A percentile compares a stretch with the other conserved stretches of the same genome.
Evolutionary conservation across 2,797 vertebrate genomes (phyloP).

Genomic region (Schizopygopsis malacanthus): DNA sequence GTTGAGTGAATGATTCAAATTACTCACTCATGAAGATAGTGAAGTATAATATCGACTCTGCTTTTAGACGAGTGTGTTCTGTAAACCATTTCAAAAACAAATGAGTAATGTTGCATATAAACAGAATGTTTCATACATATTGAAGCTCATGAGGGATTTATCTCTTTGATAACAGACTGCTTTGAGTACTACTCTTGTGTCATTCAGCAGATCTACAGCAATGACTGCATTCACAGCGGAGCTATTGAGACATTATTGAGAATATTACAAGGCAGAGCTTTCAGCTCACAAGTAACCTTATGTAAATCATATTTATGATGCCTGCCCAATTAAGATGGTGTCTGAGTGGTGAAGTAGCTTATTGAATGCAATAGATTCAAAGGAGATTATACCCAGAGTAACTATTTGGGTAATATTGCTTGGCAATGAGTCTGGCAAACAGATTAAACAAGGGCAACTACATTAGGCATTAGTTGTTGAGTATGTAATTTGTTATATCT

Average conservation of each 20-base stretch:
- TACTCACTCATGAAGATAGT: not conserved
- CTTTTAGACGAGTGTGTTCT: not conserved
- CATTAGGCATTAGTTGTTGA: not conserved
- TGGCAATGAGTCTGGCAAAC: conserved; percentile 9
- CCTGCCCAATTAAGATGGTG: conserved; percentile 13
- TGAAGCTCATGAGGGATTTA: conserved; percentile 19
- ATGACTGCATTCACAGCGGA: conserved; percentile 23
- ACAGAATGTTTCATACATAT: not conserved
- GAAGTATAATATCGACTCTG: not conserved
- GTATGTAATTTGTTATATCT: not conserved
- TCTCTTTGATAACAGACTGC: not conserved
- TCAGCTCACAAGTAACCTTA: conserved; percentile 19
- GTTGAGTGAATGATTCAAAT: not conserved
- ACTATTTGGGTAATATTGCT: conserved; percentile 13
- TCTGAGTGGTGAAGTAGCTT: conserved; percentile 9
- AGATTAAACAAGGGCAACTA: not conserved
- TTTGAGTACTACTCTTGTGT: not conserved
- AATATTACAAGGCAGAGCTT: conserved; percentile 28
- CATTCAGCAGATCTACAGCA: conserved; percentile 20
- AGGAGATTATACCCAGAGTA: conserved; percentile 32
- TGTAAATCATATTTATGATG: conserved; percentile 29
- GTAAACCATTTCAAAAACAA: not conserved
- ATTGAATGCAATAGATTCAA: conserved; percentile 20
- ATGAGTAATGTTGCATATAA: not conserved
- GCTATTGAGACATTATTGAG: conserved; percentile 36